Evolutionary conservation across 2,797 vertebrate species (phyloP), one percentile per base, ranked within the genome.

Genomic region (Mormyrus proboscirostris): DNA sequence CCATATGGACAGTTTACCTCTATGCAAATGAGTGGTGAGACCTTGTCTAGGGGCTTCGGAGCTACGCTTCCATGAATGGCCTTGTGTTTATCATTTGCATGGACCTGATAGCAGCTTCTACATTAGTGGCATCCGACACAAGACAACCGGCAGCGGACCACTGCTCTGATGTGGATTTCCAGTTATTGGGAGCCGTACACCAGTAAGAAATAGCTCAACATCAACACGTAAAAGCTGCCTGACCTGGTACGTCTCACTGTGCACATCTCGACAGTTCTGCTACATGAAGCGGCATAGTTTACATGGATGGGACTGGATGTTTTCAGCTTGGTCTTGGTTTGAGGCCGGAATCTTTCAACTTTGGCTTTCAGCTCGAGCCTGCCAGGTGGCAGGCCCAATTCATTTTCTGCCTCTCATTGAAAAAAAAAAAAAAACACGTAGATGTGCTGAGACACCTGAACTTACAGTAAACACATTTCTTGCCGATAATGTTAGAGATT

Each of bases 361-460:
- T 38, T 82, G 76, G 19, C 19, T 9, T 83, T 22, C 14, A 22
- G 38, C 2, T 5, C 9, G 2, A 38, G 79, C 7, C n/a, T n/a
- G 12, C 38, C 8, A 22, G 44, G 49, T 50, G 7, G 16, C 79
- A 25, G 79, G 8, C n/a, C 19, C 9, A 83, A 49, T 44, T 47
- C 44, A 49, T 19, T 83, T 83, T 83, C 19, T 9, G 8, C 8
- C 41, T 22, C 4, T 73, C 4, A 38, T 10, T 38, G 14, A 41
- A 14, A 76, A 2, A 3, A 2, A 10, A n/a, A 9, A n/a, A 19
- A 41, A 41, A 9, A 19, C 4, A 41, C 79, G 44, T 83, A 83
- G 79, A 44, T 83, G 79, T 49, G 16, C 41, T 49, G n/a, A 83
- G 79, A 76, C 79, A 83, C 79, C 79, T 83, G 79, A 76, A 76